These are phyloP conservation scores for Anoplolepis gracilipes DNA, from an alignment of 1,140 invertebrate species.

Conservation along the genomic window DNA sequence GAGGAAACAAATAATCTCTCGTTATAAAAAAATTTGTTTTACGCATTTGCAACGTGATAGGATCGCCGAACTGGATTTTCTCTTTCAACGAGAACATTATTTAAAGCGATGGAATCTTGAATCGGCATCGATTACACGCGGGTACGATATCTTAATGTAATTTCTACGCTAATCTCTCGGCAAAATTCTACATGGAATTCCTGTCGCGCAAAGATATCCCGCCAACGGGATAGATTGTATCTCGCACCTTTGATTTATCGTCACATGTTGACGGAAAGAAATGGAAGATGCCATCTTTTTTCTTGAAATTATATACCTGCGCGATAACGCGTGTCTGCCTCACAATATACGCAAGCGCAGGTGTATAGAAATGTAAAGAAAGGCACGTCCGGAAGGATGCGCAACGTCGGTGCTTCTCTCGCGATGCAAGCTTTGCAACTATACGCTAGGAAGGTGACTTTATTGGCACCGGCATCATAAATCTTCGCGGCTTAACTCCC, in stretches of 20 bases:
- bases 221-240: slow-evolving; percentile 29
- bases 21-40: background rate
- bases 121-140: slow-evolving; percentile 78
- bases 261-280: slow-evolving; percentile 17
- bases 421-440: slow-evolving; percentile 18
- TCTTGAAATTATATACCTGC: slow-evolving; percentile 57
- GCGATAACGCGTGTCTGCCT: slow-evolving; percentile 36
- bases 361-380: slow-evolving; percentile 53
- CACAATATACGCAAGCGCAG: slow-evolving; percentile 41
- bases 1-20: background rate
- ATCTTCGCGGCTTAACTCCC: slow-evolving; percentile 69
- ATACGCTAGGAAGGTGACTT: slow-evolving; percentile 61
- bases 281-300: slow-evolving; percentile 42
- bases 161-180: slow-evolving; percentile 47
- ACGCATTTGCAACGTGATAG: slow-evolving; percentile 19
- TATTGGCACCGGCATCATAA: slow-evolving; percentile 73
- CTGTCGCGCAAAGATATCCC: background rate
- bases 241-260: slow-evolving; percentile 34
- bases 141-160: slow-evolving; percentile 61
- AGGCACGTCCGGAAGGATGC: slow-evolving; percentile 39
- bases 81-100: slow-evolving; percentile 72
- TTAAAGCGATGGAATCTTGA: slow-evolving; percentile 72
- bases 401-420: slow-evolving; percentile 5
- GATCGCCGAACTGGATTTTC: slow-evolving; percentile 70
- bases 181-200: background rate